Conservation (phyloP, 2,888 invertebrate species). For the Philereme transversata region DNA sequence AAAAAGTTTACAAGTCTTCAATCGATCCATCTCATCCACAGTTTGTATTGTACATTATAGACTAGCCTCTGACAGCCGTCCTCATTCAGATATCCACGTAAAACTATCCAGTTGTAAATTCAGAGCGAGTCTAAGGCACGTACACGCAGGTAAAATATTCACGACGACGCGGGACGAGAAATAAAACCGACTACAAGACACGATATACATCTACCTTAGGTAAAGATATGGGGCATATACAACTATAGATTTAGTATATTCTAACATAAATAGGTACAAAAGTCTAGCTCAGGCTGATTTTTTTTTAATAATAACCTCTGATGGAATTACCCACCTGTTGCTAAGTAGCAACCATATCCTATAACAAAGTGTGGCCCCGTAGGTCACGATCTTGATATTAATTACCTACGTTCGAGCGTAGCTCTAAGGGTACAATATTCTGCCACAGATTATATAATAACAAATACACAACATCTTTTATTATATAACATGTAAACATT, state of each 20-base stretch:
- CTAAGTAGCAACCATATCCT: too few species aligned
- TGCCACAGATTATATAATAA: too few species aligned
- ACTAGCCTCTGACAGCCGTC: constrained; percentile 21
- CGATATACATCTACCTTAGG: constrained; percentile 37
- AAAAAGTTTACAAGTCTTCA: too few species aligned
- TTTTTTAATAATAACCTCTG: too few species aligned
- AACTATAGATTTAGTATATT: constrained; percentile 13
- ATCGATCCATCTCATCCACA: not conserved
- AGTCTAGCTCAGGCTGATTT: too few species aligned
- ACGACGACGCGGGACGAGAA: constrained; percentile 47
- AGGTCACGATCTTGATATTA: too few species aligned
- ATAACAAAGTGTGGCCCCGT: too few species aligned
- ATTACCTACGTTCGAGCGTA: too few species aligned
- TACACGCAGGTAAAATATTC: constrained; percentile 59
- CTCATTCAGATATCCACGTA: constrained; percentile 52
- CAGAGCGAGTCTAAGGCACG: constrained; percentile 39
- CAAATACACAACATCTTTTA: too few species aligned
- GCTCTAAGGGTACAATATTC: too few species aligned
- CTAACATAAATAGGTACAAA: not conserved
- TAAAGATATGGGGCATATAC: constrained; percentile 4
- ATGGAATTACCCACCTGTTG: too few species aligned
- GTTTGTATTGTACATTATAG: constrained; percentile 4
- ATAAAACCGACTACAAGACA: constrained; percentile 49
- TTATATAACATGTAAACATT: too few species aligned
- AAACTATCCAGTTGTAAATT: constrained; percentile 46